Conservation (phyloP, 2,113 vertebrate genomes). For the Ciconia maguari region DNA sequence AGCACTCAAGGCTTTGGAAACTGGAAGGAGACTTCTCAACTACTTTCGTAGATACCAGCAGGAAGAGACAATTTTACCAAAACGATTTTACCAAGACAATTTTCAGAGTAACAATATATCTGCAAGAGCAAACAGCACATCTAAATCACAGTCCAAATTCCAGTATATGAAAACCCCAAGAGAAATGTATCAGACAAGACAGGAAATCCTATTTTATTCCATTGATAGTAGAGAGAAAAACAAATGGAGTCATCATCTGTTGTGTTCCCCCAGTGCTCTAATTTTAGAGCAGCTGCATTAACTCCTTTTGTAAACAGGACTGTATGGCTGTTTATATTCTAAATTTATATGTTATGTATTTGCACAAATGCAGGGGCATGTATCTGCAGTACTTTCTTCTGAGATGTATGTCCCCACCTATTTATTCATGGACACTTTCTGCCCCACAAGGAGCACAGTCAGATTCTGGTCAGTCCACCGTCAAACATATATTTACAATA, state of each 20-base stretch:
- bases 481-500: background rate
- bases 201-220: background rate
- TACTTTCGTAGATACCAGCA: background rate
- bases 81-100: background rate
- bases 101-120: background rate
- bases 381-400: background rate
- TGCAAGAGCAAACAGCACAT: background rate
- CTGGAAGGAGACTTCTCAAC: background rate
- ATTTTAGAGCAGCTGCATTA: background rate
- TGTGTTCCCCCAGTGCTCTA: background rate
- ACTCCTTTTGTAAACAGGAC: background rate
- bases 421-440: background rate
- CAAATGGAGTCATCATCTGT: background rate
- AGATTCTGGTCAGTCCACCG: background rate
- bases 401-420: slow-evolving; percentile 19
- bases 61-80: background rate
- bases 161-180: background rate
- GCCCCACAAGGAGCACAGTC: background rate
- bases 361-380: background rate
- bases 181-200: background rate
- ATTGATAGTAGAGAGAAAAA: background rate
- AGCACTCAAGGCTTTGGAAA: background rate
- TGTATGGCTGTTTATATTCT: background rate
- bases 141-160: background rate
- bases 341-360: background rate